Evolutionary conservation across 2,888 invertebrate species (phyloP).

Genomic region (Diogma glabrata): DNA sequence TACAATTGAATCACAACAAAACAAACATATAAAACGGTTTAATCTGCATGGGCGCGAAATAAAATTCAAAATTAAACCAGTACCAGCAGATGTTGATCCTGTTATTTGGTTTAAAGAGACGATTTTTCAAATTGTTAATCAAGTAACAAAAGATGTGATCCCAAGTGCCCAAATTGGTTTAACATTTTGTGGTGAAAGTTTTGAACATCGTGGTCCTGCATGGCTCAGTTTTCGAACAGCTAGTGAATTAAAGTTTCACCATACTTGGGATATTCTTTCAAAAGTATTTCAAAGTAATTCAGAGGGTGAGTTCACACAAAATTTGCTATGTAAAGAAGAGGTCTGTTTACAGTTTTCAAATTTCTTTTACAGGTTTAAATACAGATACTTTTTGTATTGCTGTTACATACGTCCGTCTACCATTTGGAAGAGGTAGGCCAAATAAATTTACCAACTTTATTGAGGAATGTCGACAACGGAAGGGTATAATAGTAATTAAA

Average conservation of each 20-base stretch:
- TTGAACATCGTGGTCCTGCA: not conserved
- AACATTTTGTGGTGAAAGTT: not conserved
- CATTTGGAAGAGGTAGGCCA: no score
- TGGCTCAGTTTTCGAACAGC: not conserved
- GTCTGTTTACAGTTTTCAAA: no score
- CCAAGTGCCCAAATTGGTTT: not conserved
- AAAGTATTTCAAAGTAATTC: not conserved
- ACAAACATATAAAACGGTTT: no score
- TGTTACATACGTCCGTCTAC: no score
- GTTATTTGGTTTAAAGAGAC: conserved; percentile 11
- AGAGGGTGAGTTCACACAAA: not conserved
- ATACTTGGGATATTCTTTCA: not conserved
- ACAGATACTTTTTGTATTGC: conserved; percentile 18
- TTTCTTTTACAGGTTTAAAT: conserved; percentile 10
- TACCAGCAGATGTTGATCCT: conserved; percentile 11
- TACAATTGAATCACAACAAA: no score
- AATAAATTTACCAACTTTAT: no score
- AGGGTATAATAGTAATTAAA: no score
- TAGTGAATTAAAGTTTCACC: no score
- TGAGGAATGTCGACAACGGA: no score
- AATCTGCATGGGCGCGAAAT: conserved; percentile 1
- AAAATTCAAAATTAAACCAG: conserved; percentile 14
- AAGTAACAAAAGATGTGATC: conserved; percentile 10
- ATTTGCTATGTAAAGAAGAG: no score
- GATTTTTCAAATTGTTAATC: conserved; percentile 12